Percentiles rank a stretch among this genome's conserved stretches.
phyloP scores from a whole-genome alignment of 2,888 invertebrate species.

The Fragum whitleyi region DNA sequence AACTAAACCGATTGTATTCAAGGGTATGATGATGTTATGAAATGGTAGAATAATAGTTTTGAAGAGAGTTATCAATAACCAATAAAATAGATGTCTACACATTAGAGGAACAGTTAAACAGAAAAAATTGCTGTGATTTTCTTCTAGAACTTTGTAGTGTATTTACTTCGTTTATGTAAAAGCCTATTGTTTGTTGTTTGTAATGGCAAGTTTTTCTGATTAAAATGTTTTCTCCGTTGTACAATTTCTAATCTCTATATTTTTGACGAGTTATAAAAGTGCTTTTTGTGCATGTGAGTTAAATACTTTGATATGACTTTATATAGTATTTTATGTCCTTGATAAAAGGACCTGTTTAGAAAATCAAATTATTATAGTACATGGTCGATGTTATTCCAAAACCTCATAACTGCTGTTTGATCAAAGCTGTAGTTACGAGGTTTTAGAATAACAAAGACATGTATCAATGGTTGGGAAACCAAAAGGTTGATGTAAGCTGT shows the following conservation, averaged over 20 bases:
- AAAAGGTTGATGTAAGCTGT: too few species aligned
- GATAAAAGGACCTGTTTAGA: too few species aligned
- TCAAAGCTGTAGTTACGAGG: too few species aligned
- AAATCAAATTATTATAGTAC: too few species aligned
- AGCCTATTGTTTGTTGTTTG: conserved; percentile 1
- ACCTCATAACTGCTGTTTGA: too few species aligned
- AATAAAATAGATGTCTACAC: neutral
- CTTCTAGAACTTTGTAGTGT: neutral
- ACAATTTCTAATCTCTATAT: neutral
- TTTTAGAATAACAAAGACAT: too few species aligned
- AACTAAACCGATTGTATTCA: too few species aligned
- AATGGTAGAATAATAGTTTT: neutral
- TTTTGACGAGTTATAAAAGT: neutral
- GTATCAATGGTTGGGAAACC: too few species aligned
- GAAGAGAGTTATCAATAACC: neutral
- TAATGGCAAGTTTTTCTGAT: conserved; percentile 3
- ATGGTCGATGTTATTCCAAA: too few species aligned
- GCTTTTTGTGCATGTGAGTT: neutral
- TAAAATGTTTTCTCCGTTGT: neutral
- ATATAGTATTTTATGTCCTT: too few species aligned
- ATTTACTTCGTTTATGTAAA: neutral
- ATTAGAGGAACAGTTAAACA: neutral
- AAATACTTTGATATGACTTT: neutral
- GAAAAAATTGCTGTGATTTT: neutral
- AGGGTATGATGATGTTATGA: neutral